phyloP scores from a whole-genome alignment of 2,797 vertebrate genomes.

The Oophaga sylvatica region DNA sequence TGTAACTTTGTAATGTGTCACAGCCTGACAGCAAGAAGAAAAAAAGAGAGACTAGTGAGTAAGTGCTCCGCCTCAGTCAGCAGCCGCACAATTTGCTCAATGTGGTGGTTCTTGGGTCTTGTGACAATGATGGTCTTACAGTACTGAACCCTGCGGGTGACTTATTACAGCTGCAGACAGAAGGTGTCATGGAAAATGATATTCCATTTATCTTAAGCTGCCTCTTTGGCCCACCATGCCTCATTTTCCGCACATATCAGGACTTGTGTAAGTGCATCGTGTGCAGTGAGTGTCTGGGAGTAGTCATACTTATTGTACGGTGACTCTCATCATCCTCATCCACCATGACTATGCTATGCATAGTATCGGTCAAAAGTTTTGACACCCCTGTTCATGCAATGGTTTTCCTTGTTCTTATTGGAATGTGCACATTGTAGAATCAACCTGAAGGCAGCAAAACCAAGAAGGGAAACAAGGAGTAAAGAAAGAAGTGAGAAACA shows the following conservation, averaged over 20 bases:
- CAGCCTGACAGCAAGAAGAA: neutral
- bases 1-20: neutral
- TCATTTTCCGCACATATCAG: slow-evolving; percentile 25
- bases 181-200: slow-evolving; percentile 12
- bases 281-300: no score
- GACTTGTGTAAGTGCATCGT: slow-evolving; percentile 13
- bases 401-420: no score
- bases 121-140: neutral
- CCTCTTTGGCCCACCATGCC: neutral
- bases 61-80: neutral
- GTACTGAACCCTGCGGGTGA: neutral
- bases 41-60: no score
- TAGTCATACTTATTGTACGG: neutral
- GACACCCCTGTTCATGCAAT: no score
- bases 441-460: no score
- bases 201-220: slow-evolving; percentile 19
- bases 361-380: neutral
- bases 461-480: no score
- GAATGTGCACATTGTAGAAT: no score
- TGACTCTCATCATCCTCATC: neutral
- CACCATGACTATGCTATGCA: neutral
- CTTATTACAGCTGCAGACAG: slow-evolving; percentile 6
- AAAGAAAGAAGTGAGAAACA: no score
- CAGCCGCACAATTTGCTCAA: neutral
- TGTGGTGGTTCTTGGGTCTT: slow-evolving; percentile 1